phyloP scores from a whole-genome alignment of 2,888 invertebrate genomes.

The Protophormia terraenovae region DNA sequence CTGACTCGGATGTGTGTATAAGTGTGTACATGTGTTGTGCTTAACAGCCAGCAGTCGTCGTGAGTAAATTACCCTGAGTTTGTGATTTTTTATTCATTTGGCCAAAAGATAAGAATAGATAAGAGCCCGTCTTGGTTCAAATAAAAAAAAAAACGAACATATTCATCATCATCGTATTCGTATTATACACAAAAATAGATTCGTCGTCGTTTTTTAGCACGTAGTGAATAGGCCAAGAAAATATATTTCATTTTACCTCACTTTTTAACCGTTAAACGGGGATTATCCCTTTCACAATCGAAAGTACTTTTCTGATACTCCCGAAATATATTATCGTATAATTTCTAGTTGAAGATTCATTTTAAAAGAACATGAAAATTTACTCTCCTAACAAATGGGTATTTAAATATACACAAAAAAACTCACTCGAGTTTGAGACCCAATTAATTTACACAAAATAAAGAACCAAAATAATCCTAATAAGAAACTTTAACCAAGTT shows the following conservation, averaged over 20 bases:
- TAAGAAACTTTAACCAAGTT: no score
- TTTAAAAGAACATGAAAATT: no score
- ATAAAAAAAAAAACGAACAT: slow-evolving; percentile 1
- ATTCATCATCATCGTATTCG: slow-evolving; percentile 19
- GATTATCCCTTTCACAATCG: neutral
- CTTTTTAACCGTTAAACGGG: neutral
- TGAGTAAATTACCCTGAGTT: slow-evolving; percentile 27
- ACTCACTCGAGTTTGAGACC: no score
- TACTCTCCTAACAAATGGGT: no score
- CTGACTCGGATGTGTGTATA: neutral
- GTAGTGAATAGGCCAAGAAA: slow-evolving; percentile 19
- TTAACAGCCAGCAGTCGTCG: neutral
- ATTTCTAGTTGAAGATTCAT: no score
- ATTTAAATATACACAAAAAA: no score
- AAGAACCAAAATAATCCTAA: no score
- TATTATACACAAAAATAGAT: slow-evolving; percentile 28
- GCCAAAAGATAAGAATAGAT: slow-evolving; percentile 62
- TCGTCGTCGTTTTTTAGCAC: slow-evolving; percentile 21
- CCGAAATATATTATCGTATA: no score
- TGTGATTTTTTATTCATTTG: slow-evolving; percentile 46
- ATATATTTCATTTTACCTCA: neutral
- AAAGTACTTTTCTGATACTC: no score
- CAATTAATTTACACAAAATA: no score
- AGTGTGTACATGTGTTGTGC: slow-evolving; percentile 24
- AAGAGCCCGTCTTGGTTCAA: slow-evolving; percentile 43